A percentile compares a stretch with the other conserved stretches of the same genome.
Evolutionary conservation across 1,140 invertebrate genomes (phyloP).

Genomic region (Drosophila kikkawai): DNA sequence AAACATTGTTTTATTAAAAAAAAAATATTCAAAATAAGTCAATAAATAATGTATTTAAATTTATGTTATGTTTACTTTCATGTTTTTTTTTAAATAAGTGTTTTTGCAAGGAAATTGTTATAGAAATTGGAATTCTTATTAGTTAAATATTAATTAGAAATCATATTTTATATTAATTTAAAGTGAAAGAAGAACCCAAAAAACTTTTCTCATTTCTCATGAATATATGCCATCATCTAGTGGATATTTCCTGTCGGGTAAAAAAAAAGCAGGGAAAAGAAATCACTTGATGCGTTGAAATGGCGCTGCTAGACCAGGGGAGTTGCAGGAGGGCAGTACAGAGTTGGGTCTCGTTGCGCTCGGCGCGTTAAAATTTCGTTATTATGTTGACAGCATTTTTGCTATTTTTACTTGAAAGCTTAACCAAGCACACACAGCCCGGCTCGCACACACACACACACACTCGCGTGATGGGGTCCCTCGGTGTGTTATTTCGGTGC

Average conservation of each 20-base stretch:
- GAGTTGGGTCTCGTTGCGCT: conserved; percentile 53
- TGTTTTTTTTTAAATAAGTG: too few species aligned
- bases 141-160: neutral
- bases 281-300: conserved; percentile 59
- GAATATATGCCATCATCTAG: neutral
- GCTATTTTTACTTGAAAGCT: conserved; percentile 83
- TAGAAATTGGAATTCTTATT: neutral
- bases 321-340: conserved; percentile 18
- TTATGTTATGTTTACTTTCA: too few species aligned
- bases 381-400: conserved; percentile 83
- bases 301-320: conserved; percentile 18
- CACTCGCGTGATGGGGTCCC: conserved; percentile 48
- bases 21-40: neutral
- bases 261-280: conserved; percentile 17
- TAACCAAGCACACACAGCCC: conserved; percentile 64
- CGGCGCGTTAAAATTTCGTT: conserved; percentile 82
- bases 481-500: conserved; percentile 79
- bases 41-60: too few species aligned
- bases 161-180: neutral
- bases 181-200: neutral
- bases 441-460: neutral
- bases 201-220: neutral
- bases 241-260: neutral
- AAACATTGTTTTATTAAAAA: neutral
- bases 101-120: neutral